Conservation (phyloP, 2,113 vertebrate species). For the Eurystomus gularis region DNA sequence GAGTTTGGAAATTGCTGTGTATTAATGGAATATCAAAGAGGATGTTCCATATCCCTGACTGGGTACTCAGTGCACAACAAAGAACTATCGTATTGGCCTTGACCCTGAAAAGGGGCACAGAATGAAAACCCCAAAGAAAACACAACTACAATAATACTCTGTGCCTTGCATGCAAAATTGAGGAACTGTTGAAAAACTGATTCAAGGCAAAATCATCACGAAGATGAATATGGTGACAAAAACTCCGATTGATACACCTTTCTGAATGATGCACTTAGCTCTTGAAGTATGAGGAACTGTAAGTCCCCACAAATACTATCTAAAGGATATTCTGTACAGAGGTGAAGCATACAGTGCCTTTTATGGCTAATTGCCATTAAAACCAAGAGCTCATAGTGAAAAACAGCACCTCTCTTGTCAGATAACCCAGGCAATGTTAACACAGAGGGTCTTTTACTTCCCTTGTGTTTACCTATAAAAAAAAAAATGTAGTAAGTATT, state of each 20-base stretch:
- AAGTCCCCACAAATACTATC: neutral
- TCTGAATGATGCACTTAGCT: neutral
- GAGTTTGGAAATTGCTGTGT: neutral
- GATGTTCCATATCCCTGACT: neutral
- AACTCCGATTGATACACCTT: neutral
- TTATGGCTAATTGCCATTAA: neutral
- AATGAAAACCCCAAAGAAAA: neutral
- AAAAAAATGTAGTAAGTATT: constrained; percentile 51
- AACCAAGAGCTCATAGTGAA: neutral
- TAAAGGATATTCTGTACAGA: neutral
- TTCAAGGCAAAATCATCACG: neutral
- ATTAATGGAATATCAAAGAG: neutral
- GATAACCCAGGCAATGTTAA: neutral
- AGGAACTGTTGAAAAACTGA: neutral
- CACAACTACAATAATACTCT: neutral
- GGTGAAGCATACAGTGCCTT: neutral
- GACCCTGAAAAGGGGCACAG: neutral
- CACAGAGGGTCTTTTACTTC: neutral
- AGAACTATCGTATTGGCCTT: neutral
- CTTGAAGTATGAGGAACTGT: neutral
- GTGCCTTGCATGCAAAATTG: neutral
- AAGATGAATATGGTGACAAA: neutral
- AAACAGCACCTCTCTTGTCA: neutral
- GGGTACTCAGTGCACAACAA: neutral
- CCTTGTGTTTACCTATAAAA: constrained; percentile 37